Evolutionary conservation across 2,888 invertebrate species (phyloP), one percentile per base, ranked within the genome.

Genomic region (Opisthograptis luteolata): DNA sequence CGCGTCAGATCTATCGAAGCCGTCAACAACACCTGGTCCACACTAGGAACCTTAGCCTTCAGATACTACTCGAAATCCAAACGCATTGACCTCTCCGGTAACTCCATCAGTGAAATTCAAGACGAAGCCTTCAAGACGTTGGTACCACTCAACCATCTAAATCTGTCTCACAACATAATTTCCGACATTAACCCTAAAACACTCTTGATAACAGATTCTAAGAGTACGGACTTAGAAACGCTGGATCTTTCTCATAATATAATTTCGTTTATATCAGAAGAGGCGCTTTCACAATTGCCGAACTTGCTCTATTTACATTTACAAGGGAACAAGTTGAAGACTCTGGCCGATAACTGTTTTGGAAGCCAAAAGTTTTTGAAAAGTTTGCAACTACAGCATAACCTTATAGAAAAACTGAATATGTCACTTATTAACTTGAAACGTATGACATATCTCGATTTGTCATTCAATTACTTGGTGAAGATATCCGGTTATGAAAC

Each of bases 181-280:
- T 42, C 73, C 40, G 54, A 36, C 3, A 44, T 87, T 1, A 37
- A 68, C 19, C n/a, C 67, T 0, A 67, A 60, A 32, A 66, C 81
- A 1, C 70, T 87, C 6, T 12, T 55, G 0, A 62, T 73, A 9
- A 48, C 69, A 0, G 77, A 79, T 1, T 54, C 47, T 41, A 41
- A 40, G 39, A 57, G 34, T 8, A 64, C 67, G 2, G 27, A 44
- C 13, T 37, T 87, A 1, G 45, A 62, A 24, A 46, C 52, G 9
- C 54, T 88, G 10, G 84, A 87, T 62, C 52, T 88, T 7, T 86
- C 87, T 0, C 55, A 70, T 27, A 88, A 88, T 50, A 50, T 46
- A 24, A 31, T 88, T 2, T 46, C 48, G 8, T 45, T 54, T 36
- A 44, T 88, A n/a, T 57, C 62, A 13, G 55, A 58, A 43, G 68